Conservation (phyloP, 2,797 vertebrate species). For the Falco biarmicus region DNA sequence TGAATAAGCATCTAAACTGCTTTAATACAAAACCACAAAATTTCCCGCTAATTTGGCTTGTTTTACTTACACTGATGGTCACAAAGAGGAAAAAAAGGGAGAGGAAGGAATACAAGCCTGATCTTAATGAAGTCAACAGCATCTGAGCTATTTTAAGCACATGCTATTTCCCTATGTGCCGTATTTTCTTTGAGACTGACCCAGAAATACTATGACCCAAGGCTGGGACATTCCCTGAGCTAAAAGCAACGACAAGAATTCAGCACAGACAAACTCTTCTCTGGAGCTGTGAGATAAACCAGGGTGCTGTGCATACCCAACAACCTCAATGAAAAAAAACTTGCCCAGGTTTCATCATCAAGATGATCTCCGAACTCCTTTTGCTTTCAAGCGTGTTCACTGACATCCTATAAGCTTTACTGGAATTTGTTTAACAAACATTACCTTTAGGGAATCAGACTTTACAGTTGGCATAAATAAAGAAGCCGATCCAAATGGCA, state of each 20-base stretch:
- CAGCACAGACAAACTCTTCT: conserved; percentile 18
- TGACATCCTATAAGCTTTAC: neutral
- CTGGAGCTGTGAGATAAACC: conserved; percentile 12
- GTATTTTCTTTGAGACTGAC: conserved; percentile 40
- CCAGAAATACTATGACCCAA: conserved; percentile 45
- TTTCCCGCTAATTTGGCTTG: neutral
- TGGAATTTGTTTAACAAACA: neutral
- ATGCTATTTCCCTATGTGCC: neutral
- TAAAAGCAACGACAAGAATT: conserved; percentile 59
- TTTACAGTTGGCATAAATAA: neutral
- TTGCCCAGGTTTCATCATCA: neutral
- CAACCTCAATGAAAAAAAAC: neutral
- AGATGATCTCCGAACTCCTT: neutral
- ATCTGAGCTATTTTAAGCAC: conserved; percentile 52
- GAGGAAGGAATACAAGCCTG: conserved; percentile 7
- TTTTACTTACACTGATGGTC: neutral
- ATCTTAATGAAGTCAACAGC: conserved; percentile 27
- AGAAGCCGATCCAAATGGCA: neutral
- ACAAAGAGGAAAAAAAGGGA: neutral
- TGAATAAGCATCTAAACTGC: neutral
- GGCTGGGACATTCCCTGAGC: conserved; percentile 53
- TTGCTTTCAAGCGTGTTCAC: neutral
- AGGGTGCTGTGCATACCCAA: neutral
- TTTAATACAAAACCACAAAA: neutral
- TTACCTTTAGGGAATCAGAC: neutral